Percentiles rank a stretch among this genome's conserved stretches.
phyloP scores from a whole-genome alignment of 2,797 vertebrate genomes.

The Sebastes trivittatus region DNA sequence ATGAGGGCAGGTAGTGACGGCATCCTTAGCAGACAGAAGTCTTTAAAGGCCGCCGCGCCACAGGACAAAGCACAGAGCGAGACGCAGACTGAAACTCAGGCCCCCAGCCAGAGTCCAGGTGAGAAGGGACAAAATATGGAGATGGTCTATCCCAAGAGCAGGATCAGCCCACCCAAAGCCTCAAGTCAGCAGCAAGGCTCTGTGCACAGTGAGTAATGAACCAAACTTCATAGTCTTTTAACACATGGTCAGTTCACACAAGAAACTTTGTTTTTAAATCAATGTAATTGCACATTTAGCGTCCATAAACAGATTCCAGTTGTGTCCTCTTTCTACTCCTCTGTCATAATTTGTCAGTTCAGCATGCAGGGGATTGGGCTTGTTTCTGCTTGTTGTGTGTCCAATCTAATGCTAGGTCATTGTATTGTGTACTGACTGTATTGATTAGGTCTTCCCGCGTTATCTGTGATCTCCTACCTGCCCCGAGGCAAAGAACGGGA shows the following conservation, averaged over 20 bases:
- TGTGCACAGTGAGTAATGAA: slow-evolving; percentile 73
- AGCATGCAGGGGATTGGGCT: not conserved
- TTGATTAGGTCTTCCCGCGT: slow-evolving; percentile 16
- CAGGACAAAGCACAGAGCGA: slow-evolving; percentile 57
- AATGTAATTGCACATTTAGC: not conserved
- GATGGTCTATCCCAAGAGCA: slow-evolving; percentile 57
- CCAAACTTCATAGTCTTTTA: not conserved
- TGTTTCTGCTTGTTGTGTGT: not conserved
- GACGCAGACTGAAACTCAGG: slow-evolving; percentile 35
- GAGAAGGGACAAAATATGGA: slow-evolving; percentile 62
- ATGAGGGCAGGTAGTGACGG: slow-evolving; percentile 87
- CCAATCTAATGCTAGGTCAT: not conserved
- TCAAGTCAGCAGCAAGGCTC: slow-evolving; percentile 59
- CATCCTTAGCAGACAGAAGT: slow-evolving; percentile 80
- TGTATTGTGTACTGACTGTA: not conserved
- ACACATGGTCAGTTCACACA: not conserved
- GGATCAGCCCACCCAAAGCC: slow-evolving; percentile 70
- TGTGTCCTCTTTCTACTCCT: not conserved
- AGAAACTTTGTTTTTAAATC: not conserved
- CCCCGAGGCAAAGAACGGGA: slow-evolving; percentile 15
- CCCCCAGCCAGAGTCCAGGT: slow-evolving; percentile 39
- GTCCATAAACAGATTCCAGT: not conserved
- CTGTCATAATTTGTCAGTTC: not conserved
- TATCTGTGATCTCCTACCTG: slow-evolving; percentile 17
- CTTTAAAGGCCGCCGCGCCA: slow-evolving; percentile 71